Base-by-base conservation (phyloP, 1,140 invertebrate genomes). In the Pygmarrhopalites habei region DNA sequence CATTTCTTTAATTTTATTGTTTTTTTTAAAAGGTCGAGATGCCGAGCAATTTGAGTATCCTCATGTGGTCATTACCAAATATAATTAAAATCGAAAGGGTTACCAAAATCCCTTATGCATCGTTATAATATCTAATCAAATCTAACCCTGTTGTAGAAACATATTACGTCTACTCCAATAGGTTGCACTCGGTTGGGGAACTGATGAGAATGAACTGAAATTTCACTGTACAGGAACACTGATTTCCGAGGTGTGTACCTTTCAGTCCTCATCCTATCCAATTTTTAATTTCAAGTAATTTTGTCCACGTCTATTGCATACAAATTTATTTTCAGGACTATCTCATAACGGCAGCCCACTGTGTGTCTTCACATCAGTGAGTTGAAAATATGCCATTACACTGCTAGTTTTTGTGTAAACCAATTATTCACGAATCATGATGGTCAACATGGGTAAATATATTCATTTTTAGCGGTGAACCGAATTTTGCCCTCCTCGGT, bases 281-380 rank as follows among this genome's bases (percentile, higher is more conserved):
- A n/a, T n/a, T n/a, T n/a, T n/a, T n/a, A n/a, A n/a, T n/a, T n/a
- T n/a, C n/a, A n/a, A n/a, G n/a, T n/a, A n/a, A n/a, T n/a, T n/a
- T n/a, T n/a, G n/a, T n/a, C n/a, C n/a, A n/a, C n/a, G n/a, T n/a
- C n/a, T n/a, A n/a, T n/a, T n/a, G n/a, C n/a, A n/a, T n/a, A n/a
- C n/a, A n/a, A n/a, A n/a, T n/a, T n/a, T n/a, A n/a, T n/a, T n/a
- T n/a, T n/a, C n/a, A n/a, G n/a, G n/a, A 72, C 44, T 74, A 71
- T 46, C 72, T 77, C 2, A 63, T 79, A 0, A 73, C 74, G 19
- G 80, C 81, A 7, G 77, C 77, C 26, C 74, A 82, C 69, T 79
- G 80, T 39, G 32, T 67, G 2, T 44, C 23, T 12, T 30, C 55
- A 5, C 19, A 41, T 15, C 35, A 43, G 29, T 43, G 43, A 46